A percentile compares a stretch with the other conserved stretches of the same genome.
phyloP scores from a whole-genome alignment of 2,797 vertebrate species.

The Urosaurus nigricauda region DNA sequence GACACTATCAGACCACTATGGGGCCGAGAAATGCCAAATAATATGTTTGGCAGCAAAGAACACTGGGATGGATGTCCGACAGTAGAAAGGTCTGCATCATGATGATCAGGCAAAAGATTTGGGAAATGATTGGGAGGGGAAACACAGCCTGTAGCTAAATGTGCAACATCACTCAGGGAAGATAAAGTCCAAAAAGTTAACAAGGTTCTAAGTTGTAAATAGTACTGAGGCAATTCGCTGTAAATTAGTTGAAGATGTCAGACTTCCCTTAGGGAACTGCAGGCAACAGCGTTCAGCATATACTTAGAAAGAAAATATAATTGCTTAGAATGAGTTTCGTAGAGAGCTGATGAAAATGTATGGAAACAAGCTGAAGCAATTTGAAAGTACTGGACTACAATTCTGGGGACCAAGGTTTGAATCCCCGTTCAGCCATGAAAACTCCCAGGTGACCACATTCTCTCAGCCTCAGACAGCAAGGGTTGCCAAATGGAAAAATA shows the following conservation, averaged over 20 bases:
- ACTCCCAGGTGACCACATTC: no score
- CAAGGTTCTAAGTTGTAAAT: not conserved
- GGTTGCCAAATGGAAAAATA: no score
- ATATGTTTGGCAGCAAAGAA: not conserved
- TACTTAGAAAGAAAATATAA: not conserved
- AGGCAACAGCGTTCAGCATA: accelerated
- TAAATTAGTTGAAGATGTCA: constrained; percentile 20
- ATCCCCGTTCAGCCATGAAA: no score
- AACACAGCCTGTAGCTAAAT: not conserved
- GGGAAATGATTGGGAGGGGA: not conserved
- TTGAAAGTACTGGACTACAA: not conserved
- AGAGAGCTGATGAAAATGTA: not conserved
- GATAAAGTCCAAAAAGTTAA: constrained; percentile 31
- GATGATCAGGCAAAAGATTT: constrained; percentile 1
- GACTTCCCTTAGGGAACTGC: not conserved
- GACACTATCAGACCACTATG: not conserved
- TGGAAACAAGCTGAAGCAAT: accelerated
- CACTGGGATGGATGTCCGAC: not conserved
- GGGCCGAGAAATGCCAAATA: not conserved
- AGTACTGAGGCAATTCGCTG: not conserved
- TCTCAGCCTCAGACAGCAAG: no score
- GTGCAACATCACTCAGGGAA: constrained; percentile 3
- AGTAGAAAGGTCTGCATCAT: not conserved
- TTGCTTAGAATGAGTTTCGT: not conserved
- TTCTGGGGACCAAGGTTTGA: no score